Evolutionary conservation across 2,113 vertebrate genomes (phyloP).

Genomic region (Melierax canorus): DNA sequence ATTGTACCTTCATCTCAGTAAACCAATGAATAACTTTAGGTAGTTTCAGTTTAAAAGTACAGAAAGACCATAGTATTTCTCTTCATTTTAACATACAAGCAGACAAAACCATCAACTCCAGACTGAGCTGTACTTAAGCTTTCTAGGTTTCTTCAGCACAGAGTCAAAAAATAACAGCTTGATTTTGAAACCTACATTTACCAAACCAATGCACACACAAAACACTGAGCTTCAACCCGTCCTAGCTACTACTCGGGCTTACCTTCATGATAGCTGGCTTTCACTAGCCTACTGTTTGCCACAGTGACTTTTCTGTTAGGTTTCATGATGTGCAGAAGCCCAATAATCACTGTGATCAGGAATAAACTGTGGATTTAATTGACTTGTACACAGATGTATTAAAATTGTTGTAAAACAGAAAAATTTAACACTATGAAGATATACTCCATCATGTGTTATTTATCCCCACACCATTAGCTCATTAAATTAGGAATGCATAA

Average conservation of each 20-base stretch:
- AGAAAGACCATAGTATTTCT: not conserved
- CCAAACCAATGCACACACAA: not conserved
- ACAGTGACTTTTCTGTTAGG: not conserved
- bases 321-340: not conserved
- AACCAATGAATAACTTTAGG: accelerated
- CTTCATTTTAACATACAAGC: not conserved
- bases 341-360: not conserved
- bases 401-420: slow-evolving; percentile 27
- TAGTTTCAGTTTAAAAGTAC: not conserved
- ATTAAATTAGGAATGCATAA: slow-evolving; percentile 55
- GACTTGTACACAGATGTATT: slow-evolving; percentile 4
- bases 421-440: not conserved
- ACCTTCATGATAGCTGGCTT: not conserved
- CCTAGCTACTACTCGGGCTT: accelerated
- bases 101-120: not conserved
- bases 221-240: not conserved
- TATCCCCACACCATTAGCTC: slow-evolving; percentile 60
- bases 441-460: slow-evolving; percentile 53
- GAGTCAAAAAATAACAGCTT: not conserved
- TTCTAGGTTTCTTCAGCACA: not conserved
- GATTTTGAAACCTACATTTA: not conserved
- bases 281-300: not conserved
- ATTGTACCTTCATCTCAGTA: not conserved
- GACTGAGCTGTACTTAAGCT: not conserved
- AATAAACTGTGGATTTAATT: slow-evolving; percentile 13